Percentiles rank a stretch among this genome's conserved stretches.
Conservation (phyloP, 1,140 invertebrate species). For the Drosophila sproati region DNA sequence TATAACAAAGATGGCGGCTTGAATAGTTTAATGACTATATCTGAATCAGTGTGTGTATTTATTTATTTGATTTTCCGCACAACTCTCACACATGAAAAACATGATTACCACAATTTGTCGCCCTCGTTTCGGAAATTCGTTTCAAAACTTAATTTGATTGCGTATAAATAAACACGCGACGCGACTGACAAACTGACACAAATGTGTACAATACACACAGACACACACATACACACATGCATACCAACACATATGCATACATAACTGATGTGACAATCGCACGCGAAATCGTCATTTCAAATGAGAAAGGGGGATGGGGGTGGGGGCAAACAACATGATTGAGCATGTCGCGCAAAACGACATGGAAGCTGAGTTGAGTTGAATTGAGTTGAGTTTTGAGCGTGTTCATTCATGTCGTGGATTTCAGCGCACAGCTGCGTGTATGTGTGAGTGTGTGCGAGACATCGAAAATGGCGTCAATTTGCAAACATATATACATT, state of each 20-base stretch:
- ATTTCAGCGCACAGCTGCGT: constrained; percentile 29
- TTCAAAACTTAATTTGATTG: constrained; percentile 79
- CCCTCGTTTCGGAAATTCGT: constrained; percentile 62
- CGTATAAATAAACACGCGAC: constrained; percentile 76
- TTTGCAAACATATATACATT: constrained; percentile 53
- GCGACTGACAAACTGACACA: constrained; percentile 77
- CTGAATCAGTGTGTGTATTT: constrained; percentile 9
- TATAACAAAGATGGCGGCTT: constrained; percentile 13
- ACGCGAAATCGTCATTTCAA: constrained; percentile 80
- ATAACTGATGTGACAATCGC: constrained; percentile 82
- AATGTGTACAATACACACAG: constrained; percentile 42
- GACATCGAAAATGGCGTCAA: constrained; percentile 75
- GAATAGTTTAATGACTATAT: constrained; percentile 38
- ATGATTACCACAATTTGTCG: constrained; percentile 74
- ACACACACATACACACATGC: constrained; percentile 1
- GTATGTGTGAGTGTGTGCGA: constrained; percentile 28
- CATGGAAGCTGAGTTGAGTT: constrained; percentile 73
- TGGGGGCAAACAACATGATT: constrained; percentile 36
- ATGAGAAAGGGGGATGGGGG: not conserved
- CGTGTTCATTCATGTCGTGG: constrained; percentile 71
- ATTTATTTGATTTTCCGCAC: constrained; percentile 57
- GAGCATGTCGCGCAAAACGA: constrained; percentile 49
- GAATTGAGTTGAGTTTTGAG: no score
- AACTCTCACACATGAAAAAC: constrained; percentile 53
- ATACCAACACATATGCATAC: constrained; percentile 44